Conservation (phyloP, 2,113 vertebrate genomes). For the Orthonyx spaldingii region DNA sequence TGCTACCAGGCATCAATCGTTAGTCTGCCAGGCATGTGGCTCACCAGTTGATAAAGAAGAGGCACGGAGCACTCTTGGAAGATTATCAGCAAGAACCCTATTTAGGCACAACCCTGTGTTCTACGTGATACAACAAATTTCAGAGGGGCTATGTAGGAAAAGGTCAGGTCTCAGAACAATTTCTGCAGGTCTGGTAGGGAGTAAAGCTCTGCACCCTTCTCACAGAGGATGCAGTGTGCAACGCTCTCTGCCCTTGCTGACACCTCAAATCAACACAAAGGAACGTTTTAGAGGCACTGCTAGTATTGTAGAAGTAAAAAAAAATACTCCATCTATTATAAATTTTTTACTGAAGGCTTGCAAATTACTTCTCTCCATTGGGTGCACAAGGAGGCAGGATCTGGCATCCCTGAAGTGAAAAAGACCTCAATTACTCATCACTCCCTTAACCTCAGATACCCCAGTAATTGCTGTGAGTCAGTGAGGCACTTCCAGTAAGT, state of each 20-base stretch:
- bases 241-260: background rate
- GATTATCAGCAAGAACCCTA: background rate
- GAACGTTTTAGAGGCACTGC: background rate
- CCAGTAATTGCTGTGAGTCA: conserved; percentile 60
- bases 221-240: background rate
- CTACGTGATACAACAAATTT: background rate
- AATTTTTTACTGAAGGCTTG: background rate
- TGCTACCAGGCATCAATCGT: conserved; percentile 22
- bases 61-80: background rate
- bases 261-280: background rate
- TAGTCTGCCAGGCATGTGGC: background rate
- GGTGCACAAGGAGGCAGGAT: background rate
- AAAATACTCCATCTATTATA: background rate
- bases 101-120: background rate
- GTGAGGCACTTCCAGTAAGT: conserved; percentile 53
- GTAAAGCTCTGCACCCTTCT: background rate
- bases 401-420: conserved; percentile 36
- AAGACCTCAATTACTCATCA: conserved; percentile 56
- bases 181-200: background rate
- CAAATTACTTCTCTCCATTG: conserved; percentile 1
- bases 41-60: background rate
- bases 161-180: background rate
- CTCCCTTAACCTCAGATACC: conserved; percentile 57
- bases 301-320: background rate
- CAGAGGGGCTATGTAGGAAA: background rate